These are phyloP conservation scores for Drosophila bocqueti DNA, from an alignment of 1,140 invertebrate genomes.

Conservation along the genomic window DNA sequence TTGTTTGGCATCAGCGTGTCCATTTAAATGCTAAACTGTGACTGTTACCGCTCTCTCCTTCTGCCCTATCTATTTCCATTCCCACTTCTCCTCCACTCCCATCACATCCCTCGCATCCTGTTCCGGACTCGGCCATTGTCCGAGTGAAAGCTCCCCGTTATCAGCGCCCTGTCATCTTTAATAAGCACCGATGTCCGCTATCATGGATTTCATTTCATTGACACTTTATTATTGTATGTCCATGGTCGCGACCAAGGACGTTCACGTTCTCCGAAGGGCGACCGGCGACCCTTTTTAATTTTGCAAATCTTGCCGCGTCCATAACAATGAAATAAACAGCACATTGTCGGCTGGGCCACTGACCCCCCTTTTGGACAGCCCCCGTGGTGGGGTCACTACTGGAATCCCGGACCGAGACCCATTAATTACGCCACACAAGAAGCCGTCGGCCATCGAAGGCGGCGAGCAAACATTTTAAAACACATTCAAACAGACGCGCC, in stretches of 20 bases:
- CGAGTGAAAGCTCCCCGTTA: constrained; percentile 50
- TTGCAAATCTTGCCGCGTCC: constrained; percentile 71
- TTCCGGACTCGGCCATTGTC: constrained; percentile 40
- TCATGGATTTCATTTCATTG: constrained; percentile 79
- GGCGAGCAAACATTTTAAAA: constrained; percentile 56
- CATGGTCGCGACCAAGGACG: constrained; percentile 22
- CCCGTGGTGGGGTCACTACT: constrained; percentile 13
- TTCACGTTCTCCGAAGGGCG: constrained; percentile 38
- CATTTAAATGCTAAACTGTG: constrained; percentile 79
- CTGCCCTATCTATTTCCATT: constrained; percentile 34
- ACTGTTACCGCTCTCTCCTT: constrained; percentile 18
- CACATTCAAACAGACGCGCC: constrained; percentile 46
- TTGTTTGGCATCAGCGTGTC: constrained; percentile 66
- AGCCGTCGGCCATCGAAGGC: constrained; percentile 27
- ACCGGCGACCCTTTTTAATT: constrained; percentile 81
- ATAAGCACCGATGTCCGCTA: constrained; percentile 79
- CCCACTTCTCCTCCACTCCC: constrained; percentile 7
- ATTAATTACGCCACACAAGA: constrained; percentile 74
- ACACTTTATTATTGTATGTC: constrained; percentile 73
- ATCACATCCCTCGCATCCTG: constrained; percentile 40
- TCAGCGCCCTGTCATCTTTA: constrained; percentile 77
- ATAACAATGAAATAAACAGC: constrained; percentile 79
- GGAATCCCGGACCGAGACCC: constrained; percentile 40
- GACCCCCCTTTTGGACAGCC: constrained; percentile 18
- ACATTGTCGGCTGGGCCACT: constrained; percentile 50